phyloP scores from a whole-genome alignment of 2,888 invertebrate genomes.

The Nematopogon swammerdamellus region DNA sequence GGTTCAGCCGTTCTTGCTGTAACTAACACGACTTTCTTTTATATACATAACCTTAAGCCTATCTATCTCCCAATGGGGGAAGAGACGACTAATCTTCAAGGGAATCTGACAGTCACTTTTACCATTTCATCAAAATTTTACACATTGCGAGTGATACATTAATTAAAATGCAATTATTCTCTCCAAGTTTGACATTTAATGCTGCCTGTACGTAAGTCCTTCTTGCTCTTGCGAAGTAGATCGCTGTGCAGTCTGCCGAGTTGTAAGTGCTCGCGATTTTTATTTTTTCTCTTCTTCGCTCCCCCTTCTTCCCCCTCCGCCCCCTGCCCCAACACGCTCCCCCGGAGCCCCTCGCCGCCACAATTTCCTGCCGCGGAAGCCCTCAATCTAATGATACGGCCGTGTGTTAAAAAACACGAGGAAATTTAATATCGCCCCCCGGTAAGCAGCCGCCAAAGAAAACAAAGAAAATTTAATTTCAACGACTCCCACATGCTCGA shows the following conservation, averaged over 20 bases:
- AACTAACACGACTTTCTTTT: too few relatives aligned
- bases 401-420: conserved; percentile 57
- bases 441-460: conserved; percentile 32
- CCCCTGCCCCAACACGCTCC: conserved; percentile 15
- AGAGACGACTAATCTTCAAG: too few relatives aligned
- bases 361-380: conserved; percentile 57
- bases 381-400: conserved; percentile 59
- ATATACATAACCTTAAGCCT: too few relatives aligned
- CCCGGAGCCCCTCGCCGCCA: conserved; percentile 38
- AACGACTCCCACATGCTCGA: conserved; percentile 54
- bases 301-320: conserved; percentile 14
- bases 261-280: conserved; percentile 49
- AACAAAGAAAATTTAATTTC: conserved; percentile 56
- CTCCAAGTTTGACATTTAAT: too few relatives aligned
- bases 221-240: too few relatives aligned
- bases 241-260: conserved; percentile 2
- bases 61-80: too few relatives aligned
- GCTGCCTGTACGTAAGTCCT: too few relatives aligned
- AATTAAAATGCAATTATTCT: too few relatives aligned
- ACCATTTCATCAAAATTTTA: too few relatives aligned
- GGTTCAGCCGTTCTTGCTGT: too few relatives aligned
- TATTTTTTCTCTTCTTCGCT: conserved; percentile 55
- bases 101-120: too few relatives aligned
- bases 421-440: conserved; percentile 54
- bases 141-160: too few relatives aligned